Conservation (phyloP, 2,113 vertebrate species). For the Psittacula cyanocephala region DNA sequence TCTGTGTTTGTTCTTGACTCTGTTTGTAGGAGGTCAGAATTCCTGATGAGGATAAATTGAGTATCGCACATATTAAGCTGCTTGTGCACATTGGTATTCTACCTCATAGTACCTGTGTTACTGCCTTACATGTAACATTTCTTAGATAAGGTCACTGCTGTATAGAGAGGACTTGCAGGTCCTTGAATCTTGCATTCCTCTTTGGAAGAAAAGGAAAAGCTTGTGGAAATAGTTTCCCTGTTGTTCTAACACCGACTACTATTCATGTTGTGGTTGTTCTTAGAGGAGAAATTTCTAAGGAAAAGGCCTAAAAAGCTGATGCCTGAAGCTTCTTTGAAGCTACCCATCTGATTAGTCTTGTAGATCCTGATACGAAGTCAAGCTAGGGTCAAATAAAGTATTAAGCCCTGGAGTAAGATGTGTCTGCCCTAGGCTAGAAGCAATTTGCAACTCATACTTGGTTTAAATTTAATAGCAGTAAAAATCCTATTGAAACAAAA, state of each 20-base stretch:
- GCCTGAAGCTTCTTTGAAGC: constrained; percentile 19
- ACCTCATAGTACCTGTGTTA: background rate
- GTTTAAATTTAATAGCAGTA: constrained; percentile 57
- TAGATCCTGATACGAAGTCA: constrained; percentile 34
- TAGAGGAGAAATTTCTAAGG: background rate
- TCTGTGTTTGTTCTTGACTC: background rate
- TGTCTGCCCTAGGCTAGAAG: constrained; percentile 42
- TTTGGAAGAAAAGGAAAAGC: background rate
- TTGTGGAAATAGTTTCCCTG: background rate
- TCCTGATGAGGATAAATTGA: background rate
- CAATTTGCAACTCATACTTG: constrained; percentile 50
- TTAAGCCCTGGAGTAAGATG: constrained; percentile 47
- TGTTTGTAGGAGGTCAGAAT: background rate
- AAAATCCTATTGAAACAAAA: constrained; percentile 48
- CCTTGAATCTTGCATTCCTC: background rate
- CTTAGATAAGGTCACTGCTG: background rate
- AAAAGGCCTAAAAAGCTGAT: constrained; percentile 5
- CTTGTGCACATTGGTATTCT: background rate
- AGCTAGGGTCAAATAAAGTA: constrained; percentile 43
- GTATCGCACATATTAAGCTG: background rate
- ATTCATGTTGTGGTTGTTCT: background rate
- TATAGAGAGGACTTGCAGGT: background rate
- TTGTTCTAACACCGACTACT: background rate
- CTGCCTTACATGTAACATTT: background rate
- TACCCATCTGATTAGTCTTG: background rate